Conservation (phyloP, 2,888 invertebrate genomes). For the Drosophila testacea region DNA sequence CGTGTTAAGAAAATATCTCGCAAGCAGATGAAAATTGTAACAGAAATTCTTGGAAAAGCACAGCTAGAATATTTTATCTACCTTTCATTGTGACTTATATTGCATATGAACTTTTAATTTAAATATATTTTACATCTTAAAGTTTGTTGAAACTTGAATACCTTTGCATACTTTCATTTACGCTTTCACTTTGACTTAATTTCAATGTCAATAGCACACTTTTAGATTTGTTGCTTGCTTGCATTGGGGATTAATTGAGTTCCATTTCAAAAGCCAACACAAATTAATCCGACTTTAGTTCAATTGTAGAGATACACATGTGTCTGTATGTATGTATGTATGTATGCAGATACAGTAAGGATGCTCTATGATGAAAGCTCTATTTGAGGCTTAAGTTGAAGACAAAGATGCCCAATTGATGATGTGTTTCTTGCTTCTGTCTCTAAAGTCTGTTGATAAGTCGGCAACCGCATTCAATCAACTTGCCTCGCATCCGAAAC, state of each 20-base stretch:
- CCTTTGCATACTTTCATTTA: too few species aligned
- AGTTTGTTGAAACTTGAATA: too few species aligned
- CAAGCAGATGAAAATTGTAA: too few species aligned
- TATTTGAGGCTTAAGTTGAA: not conserved
- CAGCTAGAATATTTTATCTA: too few species aligned
- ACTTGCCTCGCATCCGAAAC: constrained; percentile 35
- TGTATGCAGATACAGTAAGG: not conserved
- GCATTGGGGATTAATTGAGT: not conserved
- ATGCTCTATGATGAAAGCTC: not conserved
- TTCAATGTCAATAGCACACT: too few species aligned
- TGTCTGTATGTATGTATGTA: too few species aligned
- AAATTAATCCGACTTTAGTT: constrained; percentile 3
- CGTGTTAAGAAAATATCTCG: too few species aligned
- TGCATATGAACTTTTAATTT: too few species aligned
- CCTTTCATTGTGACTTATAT: too few species aligned
- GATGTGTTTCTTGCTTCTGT: not conserved
- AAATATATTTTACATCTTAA: too few species aligned
- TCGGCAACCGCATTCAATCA: constrained; percentile 52
- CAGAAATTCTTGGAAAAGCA: too few species aligned
- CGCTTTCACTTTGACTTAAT: too few species aligned
- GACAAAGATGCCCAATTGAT: constrained; percentile 17
- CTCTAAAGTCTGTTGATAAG: constrained; percentile 43
- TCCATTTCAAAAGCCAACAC: not conserved
- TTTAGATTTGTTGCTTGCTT: not conserved
- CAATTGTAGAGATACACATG: not conserved